Percentiles rank a stretch among this genome's conserved stretches.
Conservation (phyloP, 2,888 invertebrate species). For the Caenorhabditis sinica region DNA sequence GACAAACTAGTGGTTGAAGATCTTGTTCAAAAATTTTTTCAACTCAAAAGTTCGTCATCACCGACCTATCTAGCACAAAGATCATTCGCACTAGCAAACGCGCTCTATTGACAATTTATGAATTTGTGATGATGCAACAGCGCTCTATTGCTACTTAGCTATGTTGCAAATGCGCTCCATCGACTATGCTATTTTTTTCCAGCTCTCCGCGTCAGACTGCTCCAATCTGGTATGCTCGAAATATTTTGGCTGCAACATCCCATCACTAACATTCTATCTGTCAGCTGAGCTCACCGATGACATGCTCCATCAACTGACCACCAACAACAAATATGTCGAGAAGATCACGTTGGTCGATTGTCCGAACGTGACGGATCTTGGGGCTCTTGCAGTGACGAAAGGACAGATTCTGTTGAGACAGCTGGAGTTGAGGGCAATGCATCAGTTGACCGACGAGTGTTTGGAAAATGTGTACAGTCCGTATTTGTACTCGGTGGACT, state of each 20-base stretch:
- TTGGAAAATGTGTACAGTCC: slow-evolving; percentile 76
- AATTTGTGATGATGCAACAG: too few relatives aligned
- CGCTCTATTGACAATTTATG: too few relatives aligned
- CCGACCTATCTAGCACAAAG: too few relatives aligned
- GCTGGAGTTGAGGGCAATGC: slow-evolving; percentile 78
- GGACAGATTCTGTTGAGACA: slow-evolving; percentile 73
- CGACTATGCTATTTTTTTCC: slow-evolving; percentile 34
- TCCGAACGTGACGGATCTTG: slow-evolving; percentile 78
- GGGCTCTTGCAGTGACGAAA: slow-evolving; percentile 75
- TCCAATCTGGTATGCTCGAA: slow-evolving; percentile 74
- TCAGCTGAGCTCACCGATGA: slow-evolving; percentile 74
- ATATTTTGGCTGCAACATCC: slow-evolving; percentile 78
- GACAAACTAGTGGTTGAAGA: too few relatives aligned
- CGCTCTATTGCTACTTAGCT: background rate
- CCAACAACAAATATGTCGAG: slow-evolving; percentile 75
- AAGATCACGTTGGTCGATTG: slow-evolving; percentile 82
- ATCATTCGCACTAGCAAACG: too few relatives aligned
- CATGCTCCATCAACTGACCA: slow-evolving; percentile 72
- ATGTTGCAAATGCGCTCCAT: background rate
- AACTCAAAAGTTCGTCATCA: too few relatives aligned
- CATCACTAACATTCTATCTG: slow-evolving; percentile 79
- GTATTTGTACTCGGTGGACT: slow-evolving; percentile 77
- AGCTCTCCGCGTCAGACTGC: slow-evolving; percentile 77
- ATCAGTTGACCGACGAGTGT: slow-evolving; percentile 76
- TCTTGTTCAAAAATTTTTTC: too few relatives aligned